Evolutionary conservation across 2,888 invertebrate species (phyloP).

Genomic region (Bimastos eiseni): DNA sequence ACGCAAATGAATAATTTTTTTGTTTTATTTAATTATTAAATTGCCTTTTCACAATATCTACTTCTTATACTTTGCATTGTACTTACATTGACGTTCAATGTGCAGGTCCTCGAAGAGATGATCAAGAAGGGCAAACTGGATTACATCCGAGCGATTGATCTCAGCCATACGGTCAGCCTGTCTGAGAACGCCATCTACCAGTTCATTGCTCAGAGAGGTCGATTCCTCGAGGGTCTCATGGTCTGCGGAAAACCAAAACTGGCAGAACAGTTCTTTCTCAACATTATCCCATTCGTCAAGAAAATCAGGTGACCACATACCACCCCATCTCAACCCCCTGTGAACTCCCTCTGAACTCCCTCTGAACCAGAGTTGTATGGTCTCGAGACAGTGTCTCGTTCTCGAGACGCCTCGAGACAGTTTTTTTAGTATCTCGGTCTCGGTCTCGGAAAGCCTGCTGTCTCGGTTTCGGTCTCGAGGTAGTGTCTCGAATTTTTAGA

Average conservation of each 20-base stretch:
- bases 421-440: too few species aligned
- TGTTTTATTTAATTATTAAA: too few species aligned
- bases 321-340: too few species aligned
- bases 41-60: too few species aligned
- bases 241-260: conserved; percentile 96
- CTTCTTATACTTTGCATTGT: not conserved
- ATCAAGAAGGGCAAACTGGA: conserved; percentile 78
- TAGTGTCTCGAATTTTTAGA: too few species aligned
- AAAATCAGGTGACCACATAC: conserved; percentile 77
- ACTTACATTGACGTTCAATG: not conserved
- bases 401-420: too few species aligned
- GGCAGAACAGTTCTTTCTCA: conserved; percentile 96
- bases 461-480: too few species aligned
- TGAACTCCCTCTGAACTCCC: too few species aligned
- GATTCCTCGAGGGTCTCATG: conserved; percentile 83
- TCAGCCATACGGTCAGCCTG: conserved; percentile 92
- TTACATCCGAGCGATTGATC: conserved; percentile 82
- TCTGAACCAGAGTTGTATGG: too few species aligned
- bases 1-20: too few species aligned
- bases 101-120: conserved; percentile 81
- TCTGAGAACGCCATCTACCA: conserved; percentile 89
- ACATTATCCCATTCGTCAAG: conserved; percentile 83
- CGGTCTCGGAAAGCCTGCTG: too few species aligned
- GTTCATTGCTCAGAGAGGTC: conserved; percentile 75
- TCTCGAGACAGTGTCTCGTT: too few species aligned